These are phyloP conservation scores for Catocala sponsa DNA, from an alignment of 2,888 invertebrate species.

Conservation along the genomic window DNA sequence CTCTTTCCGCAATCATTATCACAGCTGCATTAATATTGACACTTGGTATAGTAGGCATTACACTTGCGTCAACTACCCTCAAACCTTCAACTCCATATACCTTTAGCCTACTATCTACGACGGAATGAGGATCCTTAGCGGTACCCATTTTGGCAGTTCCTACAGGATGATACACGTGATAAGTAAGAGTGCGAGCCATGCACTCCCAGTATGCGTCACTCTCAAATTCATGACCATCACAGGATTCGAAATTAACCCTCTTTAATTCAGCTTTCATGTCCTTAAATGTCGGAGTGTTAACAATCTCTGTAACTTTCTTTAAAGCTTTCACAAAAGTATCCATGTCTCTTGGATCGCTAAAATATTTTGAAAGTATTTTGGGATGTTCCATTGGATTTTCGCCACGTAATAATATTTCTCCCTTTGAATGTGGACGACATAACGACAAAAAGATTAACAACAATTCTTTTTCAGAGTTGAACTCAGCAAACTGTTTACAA, in stretches of 20 bases:
- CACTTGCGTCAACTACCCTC: conserved; percentile 78
- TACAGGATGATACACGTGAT: conserved; percentile 80
- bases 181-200: conserved; percentile 77
- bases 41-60: conserved; percentile 82
- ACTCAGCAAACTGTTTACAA: conserved; percentile 71
- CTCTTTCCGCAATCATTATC: conserved; percentile 83
- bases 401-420: conserved; percentile 69
- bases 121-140: conserved; percentile 62
- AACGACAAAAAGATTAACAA: conserved; percentile 75
- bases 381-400: conserved; percentile 69
- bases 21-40: conserved; percentile 78
- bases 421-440: conserved; percentile 76
- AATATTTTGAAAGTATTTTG: conserved; percentile 76
- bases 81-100: conserved; percentile 69
- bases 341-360: conserved; percentile 74
- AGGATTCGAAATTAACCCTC: conserved; percentile 70
- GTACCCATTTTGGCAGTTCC: conserved; percentile 82
- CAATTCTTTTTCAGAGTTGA: conserved; percentile 74
- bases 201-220: conserved; percentile 80
- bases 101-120: conserved; percentile 70
- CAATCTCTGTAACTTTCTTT: conserved; percentile 70
- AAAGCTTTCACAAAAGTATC: conserved; percentile 67
- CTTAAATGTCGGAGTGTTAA: conserved; percentile 71
- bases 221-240: conserved; percentile 67
- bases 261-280: conserved; percentile 67